Conservation (phyloP, 2,797 vertebrate species). For the Carcharodon carcharias region DNA sequence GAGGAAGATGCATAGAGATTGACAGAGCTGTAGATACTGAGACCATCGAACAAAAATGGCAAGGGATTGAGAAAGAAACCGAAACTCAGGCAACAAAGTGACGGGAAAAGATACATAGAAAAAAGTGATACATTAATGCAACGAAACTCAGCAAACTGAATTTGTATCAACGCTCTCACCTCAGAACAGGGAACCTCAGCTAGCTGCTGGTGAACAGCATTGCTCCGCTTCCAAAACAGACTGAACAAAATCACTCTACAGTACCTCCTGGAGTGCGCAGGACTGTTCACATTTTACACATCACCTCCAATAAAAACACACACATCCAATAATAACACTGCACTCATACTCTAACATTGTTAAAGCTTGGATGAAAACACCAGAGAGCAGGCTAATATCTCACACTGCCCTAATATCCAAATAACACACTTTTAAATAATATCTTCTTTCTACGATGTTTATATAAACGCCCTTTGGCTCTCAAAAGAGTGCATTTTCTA, state of each 20-base stretch:
- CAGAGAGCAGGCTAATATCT: neutral
- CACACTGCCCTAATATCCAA: neutral
- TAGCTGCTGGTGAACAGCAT: neutral
- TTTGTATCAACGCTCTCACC: neutral
- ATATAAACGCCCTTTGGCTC: neutral
- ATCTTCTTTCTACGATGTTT: neutral
- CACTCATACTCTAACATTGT: neutral
- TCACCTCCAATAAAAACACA: neutral
- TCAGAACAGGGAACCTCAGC: neutral
- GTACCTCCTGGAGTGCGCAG: neutral
- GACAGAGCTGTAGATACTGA: constrained; percentile 23
- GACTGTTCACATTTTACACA: neutral
- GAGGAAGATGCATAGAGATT: neutral
- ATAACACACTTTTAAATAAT: neutral
- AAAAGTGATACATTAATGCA: neutral
- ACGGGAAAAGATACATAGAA: neutral
- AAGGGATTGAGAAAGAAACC: neutral
- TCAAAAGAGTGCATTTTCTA: neutral
- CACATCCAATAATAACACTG: neutral
- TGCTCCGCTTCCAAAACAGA: neutral
- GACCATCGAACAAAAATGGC: neutral
- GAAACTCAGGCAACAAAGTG: neutral
- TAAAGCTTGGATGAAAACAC: neutral
- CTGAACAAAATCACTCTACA: neutral
- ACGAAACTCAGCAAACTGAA: neutral